Evolutionary conservation across 92 coral and sea anemone species (phyloP).

Genomic region (Palythoa caribaeorum): DNA sequence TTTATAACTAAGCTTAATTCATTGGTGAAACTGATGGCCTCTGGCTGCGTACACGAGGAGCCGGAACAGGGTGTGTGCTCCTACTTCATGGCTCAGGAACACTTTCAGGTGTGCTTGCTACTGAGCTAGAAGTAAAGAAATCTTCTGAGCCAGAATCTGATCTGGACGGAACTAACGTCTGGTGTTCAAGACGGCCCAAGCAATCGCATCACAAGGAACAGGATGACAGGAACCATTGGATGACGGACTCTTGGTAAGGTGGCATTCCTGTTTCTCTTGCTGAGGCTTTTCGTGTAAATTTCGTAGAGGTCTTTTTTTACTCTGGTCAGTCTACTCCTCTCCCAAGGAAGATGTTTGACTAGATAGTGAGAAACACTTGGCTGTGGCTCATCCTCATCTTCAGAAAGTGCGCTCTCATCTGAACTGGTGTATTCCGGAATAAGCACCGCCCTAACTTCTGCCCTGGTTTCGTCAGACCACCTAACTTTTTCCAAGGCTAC

Average conservation of each 20-base stretch:
- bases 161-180: background rate
- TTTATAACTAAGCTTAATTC: background rate
- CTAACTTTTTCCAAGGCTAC: background rate
- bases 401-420: conserved; percentile 35
- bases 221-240: background rate
- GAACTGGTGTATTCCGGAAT: conserved; percentile 8
- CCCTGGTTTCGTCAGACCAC: conserved; percentile 3
- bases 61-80: background rate
- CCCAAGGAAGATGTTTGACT: conserved; percentile 40
- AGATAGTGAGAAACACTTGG: conserved; percentile 17
- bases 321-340: conserved; percentile 17
- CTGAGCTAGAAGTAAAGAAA: background rate
- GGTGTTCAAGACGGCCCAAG: conserved; percentile 19
- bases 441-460: background rate
- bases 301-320: conserved; percentile 25
- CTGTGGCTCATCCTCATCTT: background rate
- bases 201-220: background rate
- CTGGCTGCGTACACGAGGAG: background rate
- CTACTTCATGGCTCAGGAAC: background rate
- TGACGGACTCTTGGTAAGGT: conserved; percentile 7
- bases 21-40: background rate
- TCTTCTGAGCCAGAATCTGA: conserved; percentile 1
- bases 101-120: background rate
- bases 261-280: conserved; percentile 5
- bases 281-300: conserved; percentile 10